Percentiles rank a stretch among this genome's conserved stretches.
Conservation (phyloP, 2,888 invertebrate species). For the Tenthredo amoena region DNA sequence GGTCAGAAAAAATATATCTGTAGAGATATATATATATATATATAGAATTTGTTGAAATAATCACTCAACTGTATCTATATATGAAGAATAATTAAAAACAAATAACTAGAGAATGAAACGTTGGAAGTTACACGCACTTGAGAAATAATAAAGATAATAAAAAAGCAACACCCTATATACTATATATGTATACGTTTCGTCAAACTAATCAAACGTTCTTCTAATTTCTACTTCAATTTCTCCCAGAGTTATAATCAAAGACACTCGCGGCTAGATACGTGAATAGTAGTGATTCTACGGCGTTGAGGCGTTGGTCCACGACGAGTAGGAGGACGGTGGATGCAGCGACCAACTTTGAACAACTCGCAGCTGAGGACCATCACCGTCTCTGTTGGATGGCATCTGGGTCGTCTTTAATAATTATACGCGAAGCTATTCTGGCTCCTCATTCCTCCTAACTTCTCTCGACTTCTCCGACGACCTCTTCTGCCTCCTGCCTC, state of each 20-base stretch:
- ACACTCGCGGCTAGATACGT: constrained; percentile 20
- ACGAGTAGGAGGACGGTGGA: background rate
- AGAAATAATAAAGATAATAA: background rate
- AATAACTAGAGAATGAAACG: background rate
- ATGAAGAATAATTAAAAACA: background rate
- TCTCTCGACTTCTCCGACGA: constrained; percentile 37
- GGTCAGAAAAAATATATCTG: no score
- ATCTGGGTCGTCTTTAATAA: constrained; percentile 67
- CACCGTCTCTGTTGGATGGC: constrained; percentile 56
- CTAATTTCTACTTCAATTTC: constrained; percentile 13
- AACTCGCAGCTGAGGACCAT: constrained; percentile 48
- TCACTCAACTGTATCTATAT: no score
- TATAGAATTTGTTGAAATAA: no score
- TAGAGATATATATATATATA: no score
- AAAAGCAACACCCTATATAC: background rate
- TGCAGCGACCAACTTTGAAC: constrained; percentile 35
- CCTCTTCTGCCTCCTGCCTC: constrained; percentile 33
- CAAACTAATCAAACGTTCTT: background rate
- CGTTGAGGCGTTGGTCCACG: constrained; percentile 52
- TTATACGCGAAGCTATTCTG: constrained; percentile 67
- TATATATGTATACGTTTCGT: background rate
- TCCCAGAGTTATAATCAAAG: constrained; percentile 31
- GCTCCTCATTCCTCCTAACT: constrained; percentile 56
- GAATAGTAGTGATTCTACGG: constrained; percentile 52
- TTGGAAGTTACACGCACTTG: background rate